Base-by-base conservation (phyloP, 1,140 invertebrate species). In the Solenopsis fugax region DNA sequence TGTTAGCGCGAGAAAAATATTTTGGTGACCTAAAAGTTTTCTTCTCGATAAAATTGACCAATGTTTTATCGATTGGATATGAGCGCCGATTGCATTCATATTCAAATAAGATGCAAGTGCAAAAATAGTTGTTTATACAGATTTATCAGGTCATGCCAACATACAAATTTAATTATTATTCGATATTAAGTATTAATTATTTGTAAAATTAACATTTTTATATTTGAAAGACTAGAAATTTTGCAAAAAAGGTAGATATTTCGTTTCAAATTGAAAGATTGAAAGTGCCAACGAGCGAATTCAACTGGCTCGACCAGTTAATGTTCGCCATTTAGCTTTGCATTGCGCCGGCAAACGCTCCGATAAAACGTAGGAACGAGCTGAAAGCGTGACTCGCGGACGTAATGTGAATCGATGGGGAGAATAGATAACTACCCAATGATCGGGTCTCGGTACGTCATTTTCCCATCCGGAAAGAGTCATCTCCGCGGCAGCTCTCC, bases 11-110 rank as follows among this genome's bases (percentile, higher is more conserved):
- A 54, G 58, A 86, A 86, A 89, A 89, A 89, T 89, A 89, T 88
- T 89, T 88, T 89, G 62, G 52, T 52, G 65, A 69, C 24, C 12
- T 52, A 45, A 89, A 89, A 89, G 75, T 86, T 88, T 88, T 60
- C 64, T 85, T 50, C 50, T 29, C 88, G 60, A 82, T 89, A 89
- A 89, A 89, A 41, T 89, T 77, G 34, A 41, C 54, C 18, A 54
- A 41, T 67, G 13, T 58, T 34, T 58, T 71, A 89, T 89, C 69
- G 87, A 89, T 89, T 54, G 34, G 41, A 12, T 24, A 24, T n/a
- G 13, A 16, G 13, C 54, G 29, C 45, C 37, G 29, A 69, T 24
- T 29, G 21, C 18, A 12, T 67, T 65, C 29, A 21, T 48, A 50
- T 78, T 64, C 88, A 88, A 82, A 58, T 77, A 71, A 71, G 54